These are phyloP conservation scores for Pseudomyrmex cubaensis DNA, from an alignment of 1,140 invertebrate genomes.

Conservation along the genomic window DNA sequence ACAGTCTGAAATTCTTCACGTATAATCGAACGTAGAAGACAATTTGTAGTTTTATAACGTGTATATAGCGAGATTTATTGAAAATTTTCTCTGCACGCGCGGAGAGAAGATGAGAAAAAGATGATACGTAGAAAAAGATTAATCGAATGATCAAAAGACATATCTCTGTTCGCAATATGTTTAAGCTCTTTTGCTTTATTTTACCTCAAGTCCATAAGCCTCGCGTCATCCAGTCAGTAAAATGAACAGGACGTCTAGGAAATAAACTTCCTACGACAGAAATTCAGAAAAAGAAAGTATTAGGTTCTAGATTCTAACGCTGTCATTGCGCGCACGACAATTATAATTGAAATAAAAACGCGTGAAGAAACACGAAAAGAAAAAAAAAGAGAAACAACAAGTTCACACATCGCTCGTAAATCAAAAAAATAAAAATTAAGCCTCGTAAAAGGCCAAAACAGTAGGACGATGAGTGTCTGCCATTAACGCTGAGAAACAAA, in stretches of 20 bases:
- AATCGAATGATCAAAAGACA: constrained; percentile 1
- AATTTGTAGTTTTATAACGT: too few species aligned
- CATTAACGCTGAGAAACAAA: not conserved
- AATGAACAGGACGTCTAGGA: constrained; percentile 76
- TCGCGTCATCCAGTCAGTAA: constrained; percentile 77
- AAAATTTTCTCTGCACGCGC: too few species aligned
- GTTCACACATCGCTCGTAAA: too few species aligned
- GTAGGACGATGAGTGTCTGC: not conserved
- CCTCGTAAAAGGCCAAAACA: too few species aligned
- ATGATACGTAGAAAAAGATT: not conserved
- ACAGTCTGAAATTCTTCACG: not conserved
- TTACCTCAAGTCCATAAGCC: constrained; percentile 76
- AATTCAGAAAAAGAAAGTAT: constrained; percentile 78
- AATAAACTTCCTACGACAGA: constrained; percentile 78
- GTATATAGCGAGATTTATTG: too few species aligned
- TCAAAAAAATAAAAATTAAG: too few species aligned
- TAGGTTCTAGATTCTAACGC: constrained; percentile 59
- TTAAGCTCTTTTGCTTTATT: constrained; percentile 35
- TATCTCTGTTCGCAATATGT: constrained; percentile 35
- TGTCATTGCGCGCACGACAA: constrained; percentile 26
- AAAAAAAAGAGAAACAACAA: not conserved
- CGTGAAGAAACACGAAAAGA: not conserved
- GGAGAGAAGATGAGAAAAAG: not conserved
- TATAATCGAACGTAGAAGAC: too few species aligned
- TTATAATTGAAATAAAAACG: constrained; percentile 21